These are phyloP conservation scores for Strongylocentrotus purpuratus DNA, from an alignment of 35 echinoderm and acorn worm genomes.

Conservation along the genomic window DNA sequence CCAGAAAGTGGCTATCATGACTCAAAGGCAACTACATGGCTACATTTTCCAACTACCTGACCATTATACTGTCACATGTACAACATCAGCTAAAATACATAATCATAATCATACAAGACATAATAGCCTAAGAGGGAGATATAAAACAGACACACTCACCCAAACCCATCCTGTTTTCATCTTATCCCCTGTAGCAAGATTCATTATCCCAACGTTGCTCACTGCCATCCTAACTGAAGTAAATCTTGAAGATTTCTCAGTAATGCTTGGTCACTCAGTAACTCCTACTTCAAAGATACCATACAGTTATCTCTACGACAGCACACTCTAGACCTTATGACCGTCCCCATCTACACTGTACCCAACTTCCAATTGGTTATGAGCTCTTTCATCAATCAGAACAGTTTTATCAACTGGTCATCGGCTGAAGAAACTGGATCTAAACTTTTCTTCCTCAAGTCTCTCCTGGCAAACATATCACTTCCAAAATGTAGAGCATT, in stretches of 20 bases:
- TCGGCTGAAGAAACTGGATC: background rate
- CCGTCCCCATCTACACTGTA: background rate
- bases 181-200: background rate
- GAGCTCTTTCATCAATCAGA: background rate
- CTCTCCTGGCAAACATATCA: background rate
- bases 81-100: no score
- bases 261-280: background rate
- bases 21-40: background rate
- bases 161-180: conserved; percentile 6
- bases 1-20: no score
- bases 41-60: background rate
- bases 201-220: background rate
- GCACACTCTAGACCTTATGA: background rate
- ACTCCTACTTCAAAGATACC: background rate
- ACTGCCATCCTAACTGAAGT: background rate
- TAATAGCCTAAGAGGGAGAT: background rate
- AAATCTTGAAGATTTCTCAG: background rate
- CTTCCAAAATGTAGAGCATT: background rate
- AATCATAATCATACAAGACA: background rate
- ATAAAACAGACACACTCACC: background rate
- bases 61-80: no score
- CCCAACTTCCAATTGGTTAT: no score
- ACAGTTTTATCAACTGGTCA: background rate
- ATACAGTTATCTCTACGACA: background rate
- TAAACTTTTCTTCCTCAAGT: background rate